Evolutionary conservation across 2,113 vertebrate species (phyloP), one percentile per base, ranked within the genome.

Genomic region (Neoarius graeffei): DNA sequence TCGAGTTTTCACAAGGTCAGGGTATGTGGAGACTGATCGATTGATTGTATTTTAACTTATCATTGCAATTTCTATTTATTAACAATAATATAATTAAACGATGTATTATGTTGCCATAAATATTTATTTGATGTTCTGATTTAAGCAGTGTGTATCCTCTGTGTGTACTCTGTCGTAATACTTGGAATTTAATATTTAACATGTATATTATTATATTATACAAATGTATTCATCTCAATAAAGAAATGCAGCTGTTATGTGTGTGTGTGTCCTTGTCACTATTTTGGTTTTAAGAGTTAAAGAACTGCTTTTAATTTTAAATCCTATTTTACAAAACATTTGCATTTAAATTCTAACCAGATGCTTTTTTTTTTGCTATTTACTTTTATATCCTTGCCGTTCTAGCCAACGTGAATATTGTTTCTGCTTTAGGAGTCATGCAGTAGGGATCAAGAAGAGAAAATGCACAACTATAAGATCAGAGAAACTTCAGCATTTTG

Each of bases 211-310:
- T 81, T 57, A 30, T 8, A 59, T 59, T 59, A 30, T 59, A 35
- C 35, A 30, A 59, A 35, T 13, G 14, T 80, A 80, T 73, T 85
- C 52, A 35, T 85, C 84, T 76, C 19, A 85, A 76, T 85, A 85
- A 85, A 85, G 52, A 59, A 19, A 59, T 60, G 20, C 84, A 74
- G 69, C 23, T 85, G 30, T 69, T 5, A 4, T 15, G 7, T 9
- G 54, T 85, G 54, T 85, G 66, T 66, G 1, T 3, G 56, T 13
- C 11, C 3, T 27, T 5, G 25, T n/a, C 50, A 77, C 54, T n/a
- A 13, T 8, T 2, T 7, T 42, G n/a, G n/a, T 6, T n/a, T 27
- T 6, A 69, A 19, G 73, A 76, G 73, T 5, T 50, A 11, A 50
- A 50, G 71, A 42, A 42, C 14, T 8, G 67, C 42, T 42, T 42